Evolutionary conservation across 2,888 invertebrate genomes (phyloP).

Genomic region (Mimas tiliae): DNA sequence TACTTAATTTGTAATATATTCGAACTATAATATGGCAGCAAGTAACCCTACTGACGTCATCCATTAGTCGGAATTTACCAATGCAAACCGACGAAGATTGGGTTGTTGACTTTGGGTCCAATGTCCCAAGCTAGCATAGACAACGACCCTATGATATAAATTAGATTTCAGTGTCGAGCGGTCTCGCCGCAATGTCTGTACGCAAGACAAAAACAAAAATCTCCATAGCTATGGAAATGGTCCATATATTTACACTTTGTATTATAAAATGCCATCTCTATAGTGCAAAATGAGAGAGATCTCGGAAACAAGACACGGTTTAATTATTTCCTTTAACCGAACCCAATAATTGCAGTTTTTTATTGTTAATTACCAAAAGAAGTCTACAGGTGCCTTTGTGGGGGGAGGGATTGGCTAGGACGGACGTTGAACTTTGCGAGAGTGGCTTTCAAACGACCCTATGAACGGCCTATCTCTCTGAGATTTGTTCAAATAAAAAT

Average conservation of each 20-base stretch:
- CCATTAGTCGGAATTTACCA: conserved; percentile 15
- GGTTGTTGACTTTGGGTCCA: conserved; percentile 23
- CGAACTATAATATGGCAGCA: no score
- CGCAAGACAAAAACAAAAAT: not conserved
- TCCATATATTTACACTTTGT: conserved; percentile 18
- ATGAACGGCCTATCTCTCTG: conserved; percentile 52
- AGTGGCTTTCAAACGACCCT: conserved; percentile 41
- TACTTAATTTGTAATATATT: no score
- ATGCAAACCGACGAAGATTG: conserved; percentile 11
- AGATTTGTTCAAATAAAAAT: conserved; percentile 41
- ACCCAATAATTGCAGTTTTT: conserved; percentile 64
- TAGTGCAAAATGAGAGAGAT: conserved; percentile 18
- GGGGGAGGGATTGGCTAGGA: conserved; percentile 70
- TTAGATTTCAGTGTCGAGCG: conserved; percentile 12
- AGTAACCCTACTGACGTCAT: conserved; percentile 1
- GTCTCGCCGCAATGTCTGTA: not conserved
- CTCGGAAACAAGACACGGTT: conserved; percentile 19
- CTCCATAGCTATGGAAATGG: conserved; percentile 6
- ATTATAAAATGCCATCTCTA: conserved; percentile 13
- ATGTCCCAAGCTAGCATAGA: conserved; percentile 15
- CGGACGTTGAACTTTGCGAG: conserved; percentile 76
- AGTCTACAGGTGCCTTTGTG: conserved; percentile 57
- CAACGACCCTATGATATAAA: conserved; percentile 23
- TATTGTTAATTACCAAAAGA: conserved; percentile 76
- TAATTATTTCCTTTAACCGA: conserved; percentile 46